Conservation (phyloP, 2,113 vertebrate species). For the Tapirus terrestris region DNA sequence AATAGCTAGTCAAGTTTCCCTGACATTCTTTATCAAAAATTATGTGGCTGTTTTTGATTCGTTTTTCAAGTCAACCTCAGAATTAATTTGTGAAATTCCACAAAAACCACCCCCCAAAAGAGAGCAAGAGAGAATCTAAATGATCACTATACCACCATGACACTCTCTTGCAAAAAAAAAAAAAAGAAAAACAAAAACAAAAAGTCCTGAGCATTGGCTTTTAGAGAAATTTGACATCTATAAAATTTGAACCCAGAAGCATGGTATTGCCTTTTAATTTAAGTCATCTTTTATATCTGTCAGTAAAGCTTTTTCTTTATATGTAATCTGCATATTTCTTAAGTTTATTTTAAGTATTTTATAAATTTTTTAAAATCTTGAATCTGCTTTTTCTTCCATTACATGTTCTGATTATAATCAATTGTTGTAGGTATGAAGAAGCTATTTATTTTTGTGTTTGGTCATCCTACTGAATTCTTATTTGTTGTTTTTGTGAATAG, state of each 20-base stretch:
- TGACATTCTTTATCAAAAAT: conserved; percentile 30
- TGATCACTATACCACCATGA: neutral
- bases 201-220: neutral
- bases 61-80: conserved; percentile 20
- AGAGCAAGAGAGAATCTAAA: neutral
- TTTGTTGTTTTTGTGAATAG: conserved; percentile 71
- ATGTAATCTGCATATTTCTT: neutral
- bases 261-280: neutral
- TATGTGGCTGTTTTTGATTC: conserved; percentile 37
- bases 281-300: neutral
- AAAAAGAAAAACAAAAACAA: neutral
- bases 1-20: neutral
- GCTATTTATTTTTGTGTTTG: conserved; percentile 41
- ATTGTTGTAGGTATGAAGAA: neutral
- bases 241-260: conserved; percentile 25
- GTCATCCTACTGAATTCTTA: conserved; percentile 16
- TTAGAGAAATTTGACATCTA: neutral
- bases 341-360: conserved; percentile 33
- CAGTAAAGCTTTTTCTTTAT: conserved; percentile 28
- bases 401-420: conserved; percentile 20
- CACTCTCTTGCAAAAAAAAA: neutral
- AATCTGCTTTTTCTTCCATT: conserved; percentile 53
- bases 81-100: conserved; percentile 27
- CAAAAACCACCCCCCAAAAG: neutral
- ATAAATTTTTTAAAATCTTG: neutral